Percentiles rank a stretch among this genome's conserved stretches.
Conservation (phyloP, 2,888 invertebrate genomes). For the Morpho deidamia region DNA sequence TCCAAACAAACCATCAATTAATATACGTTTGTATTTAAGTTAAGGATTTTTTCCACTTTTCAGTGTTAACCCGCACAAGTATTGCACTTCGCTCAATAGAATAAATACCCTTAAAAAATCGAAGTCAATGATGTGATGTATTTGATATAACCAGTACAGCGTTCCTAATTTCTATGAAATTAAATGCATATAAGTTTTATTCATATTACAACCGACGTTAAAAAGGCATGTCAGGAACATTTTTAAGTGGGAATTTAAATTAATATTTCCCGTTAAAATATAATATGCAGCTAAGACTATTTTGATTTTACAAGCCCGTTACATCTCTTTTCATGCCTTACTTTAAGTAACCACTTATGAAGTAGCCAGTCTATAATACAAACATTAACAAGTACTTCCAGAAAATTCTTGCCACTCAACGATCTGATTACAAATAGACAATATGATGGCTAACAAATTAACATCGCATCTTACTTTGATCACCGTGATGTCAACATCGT, state of each 20-base stretch:
- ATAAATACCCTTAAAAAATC: no score
- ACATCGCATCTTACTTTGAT: slow-evolving; percentile 52
- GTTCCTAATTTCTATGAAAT: no score
- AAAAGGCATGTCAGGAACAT: not conserved
- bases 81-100: no score
- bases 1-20: slow-evolving; percentile 23
- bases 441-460: slow-evolving; percentile 32
- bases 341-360: not conserved
- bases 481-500: slow-evolving; percentile 61
- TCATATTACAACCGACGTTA: not conserved
- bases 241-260: not conserved
- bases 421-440: slow-evolving; percentile 55
- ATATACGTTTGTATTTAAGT: slow-evolving; percentile 7
- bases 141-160: no score
- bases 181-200: no score
- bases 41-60: not conserved
- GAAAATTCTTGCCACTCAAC: slow-evolving; percentile 13
- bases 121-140: no score
- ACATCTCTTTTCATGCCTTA: no score
- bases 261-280: no score
- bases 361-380: slow-evolving; percentile 6
- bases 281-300: no score
- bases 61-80: no score
- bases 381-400: slow-evolving; percentile 12
- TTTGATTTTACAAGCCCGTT: no score